phyloP scores from a whole-genome alignment of 2,113 vertebrate genomes.

The Tiliqua scincoides region DNA sequence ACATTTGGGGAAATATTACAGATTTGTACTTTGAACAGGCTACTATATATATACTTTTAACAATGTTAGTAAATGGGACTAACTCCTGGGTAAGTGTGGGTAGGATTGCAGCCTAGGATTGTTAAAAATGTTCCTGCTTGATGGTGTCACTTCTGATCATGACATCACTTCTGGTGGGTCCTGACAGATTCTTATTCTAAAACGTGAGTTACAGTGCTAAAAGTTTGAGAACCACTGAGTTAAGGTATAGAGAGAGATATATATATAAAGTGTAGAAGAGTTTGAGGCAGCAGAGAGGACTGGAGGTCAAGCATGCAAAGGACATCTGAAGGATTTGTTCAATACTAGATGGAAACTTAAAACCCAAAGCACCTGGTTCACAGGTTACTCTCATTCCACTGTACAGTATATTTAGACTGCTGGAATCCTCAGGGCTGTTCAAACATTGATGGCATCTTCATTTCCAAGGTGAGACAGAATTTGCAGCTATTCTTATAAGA shows the following conservation, averaged over 20 bases:
- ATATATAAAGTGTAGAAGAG: slow-evolving; percentile 53
- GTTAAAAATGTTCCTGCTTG: too few relatives aligned
- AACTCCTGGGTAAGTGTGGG: too few relatives aligned
- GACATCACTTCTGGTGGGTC: too few relatives aligned
- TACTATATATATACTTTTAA: too few relatives aligned
- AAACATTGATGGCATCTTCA: background rate
- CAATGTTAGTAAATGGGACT: too few relatives aligned
- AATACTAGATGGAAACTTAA: slow-evolving; percentile 62
- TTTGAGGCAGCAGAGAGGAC: slow-evolving; percentile 52
- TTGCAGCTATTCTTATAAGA: slow-evolving; percentile 33
- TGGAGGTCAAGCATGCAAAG: slow-evolving; percentile 46
- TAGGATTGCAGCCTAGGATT: too few relatives aligned
- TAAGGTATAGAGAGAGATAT: slow-evolving; percentile 41
- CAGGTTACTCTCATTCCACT: slow-evolving; percentile 56
- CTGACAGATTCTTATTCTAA: too few relatives aligned
- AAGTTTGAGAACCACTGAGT: too few relatives aligned
- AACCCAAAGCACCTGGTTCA: slow-evolving; percentile 31
- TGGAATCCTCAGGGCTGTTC: slow-evolving; percentile 22
- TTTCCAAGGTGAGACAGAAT: slow-evolving; percentile 9
- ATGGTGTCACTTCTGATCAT: too few relatives aligned
- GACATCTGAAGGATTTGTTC: slow-evolving; percentile 55
- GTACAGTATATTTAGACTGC: slow-evolving; percentile 54
- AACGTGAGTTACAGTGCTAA: too few relatives aligned
- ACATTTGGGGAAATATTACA: too few relatives aligned
- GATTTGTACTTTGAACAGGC: too few relatives aligned